A percentile compares a stretch with the other conserved stretches of the same genome.
Conservation (phyloP, 2,113 vertebrate species). For the Glareola pratincola region DNA sequence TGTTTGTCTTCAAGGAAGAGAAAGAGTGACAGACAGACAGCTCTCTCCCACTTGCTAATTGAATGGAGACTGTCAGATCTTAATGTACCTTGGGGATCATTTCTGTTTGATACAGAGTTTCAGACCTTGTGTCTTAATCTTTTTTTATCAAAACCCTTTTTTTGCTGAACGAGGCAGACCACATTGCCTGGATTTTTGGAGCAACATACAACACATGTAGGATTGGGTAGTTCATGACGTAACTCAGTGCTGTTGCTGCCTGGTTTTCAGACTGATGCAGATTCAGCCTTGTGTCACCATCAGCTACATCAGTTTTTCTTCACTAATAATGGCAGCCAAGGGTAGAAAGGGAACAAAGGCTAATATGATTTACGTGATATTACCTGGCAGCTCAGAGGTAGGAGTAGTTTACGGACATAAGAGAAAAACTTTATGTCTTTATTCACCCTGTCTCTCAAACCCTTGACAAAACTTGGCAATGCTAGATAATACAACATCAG, state of each 20-base stretch:
- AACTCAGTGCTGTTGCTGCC: background rate
- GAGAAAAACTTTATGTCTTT: background rate
- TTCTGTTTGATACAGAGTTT: background rate
- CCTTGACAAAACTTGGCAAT: background rate
- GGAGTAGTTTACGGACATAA: background rate
- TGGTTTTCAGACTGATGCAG: constrained; percentile 2
- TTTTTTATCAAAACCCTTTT: background rate
- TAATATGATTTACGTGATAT: background rate
- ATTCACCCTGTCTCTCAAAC: background rate
- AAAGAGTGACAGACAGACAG: constrained; percentile 20
- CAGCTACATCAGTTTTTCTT: background rate
- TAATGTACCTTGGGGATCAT: background rate
- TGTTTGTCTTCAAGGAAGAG: constrained; percentile 37
- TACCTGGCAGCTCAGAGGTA: background rate
- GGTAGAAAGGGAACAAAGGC: background rate
- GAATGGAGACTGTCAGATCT: constrained; percentile 32
- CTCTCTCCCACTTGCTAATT: constrained; percentile 41
- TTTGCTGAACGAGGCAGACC: background rate
- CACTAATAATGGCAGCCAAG: background rate
- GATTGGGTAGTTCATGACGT: background rate
- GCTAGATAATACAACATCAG: background rate
- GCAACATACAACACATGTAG: background rate
- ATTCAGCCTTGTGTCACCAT: constrained; percentile 4
- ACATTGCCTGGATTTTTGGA: background rate
- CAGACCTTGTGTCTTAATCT: background rate